Evolutionary conservation across 2,888 invertebrate genomes (phyloP).

Genomic region (Chelonus formosanus): DNA sequence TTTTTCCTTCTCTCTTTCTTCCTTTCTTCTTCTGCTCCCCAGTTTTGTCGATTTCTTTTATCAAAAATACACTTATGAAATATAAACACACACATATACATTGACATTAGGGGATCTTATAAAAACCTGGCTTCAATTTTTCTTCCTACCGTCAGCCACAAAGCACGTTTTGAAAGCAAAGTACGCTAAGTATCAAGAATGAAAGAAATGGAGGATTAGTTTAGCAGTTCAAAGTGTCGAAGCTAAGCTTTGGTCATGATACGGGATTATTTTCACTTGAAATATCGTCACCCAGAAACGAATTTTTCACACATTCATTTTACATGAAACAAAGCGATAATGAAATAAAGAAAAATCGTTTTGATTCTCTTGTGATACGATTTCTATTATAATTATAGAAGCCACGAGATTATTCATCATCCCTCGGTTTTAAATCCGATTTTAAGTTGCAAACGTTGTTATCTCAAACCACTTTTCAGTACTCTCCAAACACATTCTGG

Average conservation of each 20-base stretch:
- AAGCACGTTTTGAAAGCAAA: constrained; percentile 5
- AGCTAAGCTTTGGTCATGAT: constrained; percentile 58
- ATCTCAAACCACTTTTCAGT: no score
- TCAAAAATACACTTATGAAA: background rate
- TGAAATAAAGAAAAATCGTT: no score
- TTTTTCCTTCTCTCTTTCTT: no score
- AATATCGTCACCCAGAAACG: constrained; percentile 47
- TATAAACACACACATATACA: background rate
- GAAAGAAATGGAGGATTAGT: constrained; percentile 51
- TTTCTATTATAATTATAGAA: no score
- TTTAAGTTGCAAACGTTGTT: no score
- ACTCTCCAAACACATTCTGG: no score
- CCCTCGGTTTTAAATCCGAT: no score
- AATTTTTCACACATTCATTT: no score
- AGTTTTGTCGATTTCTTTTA: constrained; percentile 2
- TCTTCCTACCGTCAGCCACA: background rate
- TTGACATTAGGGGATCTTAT: background rate
- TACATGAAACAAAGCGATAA: no score
- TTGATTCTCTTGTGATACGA: no score
- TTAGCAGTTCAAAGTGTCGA: constrained; percentile 52
- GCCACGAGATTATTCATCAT: no score
- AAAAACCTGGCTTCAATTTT: constrained; percentile 5
- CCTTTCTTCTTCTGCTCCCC: background rate
- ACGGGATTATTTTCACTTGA: constrained; percentile 59
- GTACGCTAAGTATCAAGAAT: constrained; percentile 9